A percentile compares a stretch with the other conserved stretches of the same genome.
phyloP scores from a whole-genome alignment of 2,113 vertebrate genomes.

The Xiphias gladius region DNA sequence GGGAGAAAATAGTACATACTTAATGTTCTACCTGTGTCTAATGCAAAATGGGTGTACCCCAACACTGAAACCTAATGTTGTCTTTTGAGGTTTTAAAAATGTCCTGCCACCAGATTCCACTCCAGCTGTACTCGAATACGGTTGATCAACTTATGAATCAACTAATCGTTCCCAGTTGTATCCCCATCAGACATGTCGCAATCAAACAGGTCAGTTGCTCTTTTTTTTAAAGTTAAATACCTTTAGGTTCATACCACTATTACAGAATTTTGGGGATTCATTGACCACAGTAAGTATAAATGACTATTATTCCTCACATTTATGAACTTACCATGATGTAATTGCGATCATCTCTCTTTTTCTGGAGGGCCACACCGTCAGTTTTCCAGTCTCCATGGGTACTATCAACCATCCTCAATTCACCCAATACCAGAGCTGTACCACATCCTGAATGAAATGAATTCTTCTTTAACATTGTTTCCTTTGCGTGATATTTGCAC shows the following conservation, averaged over 20 bases:
- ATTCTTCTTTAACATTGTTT: neutral
- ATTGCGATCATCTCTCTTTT: slow-evolving; percentile 27
- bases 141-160: neutral
- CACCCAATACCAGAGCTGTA: slow-evolving; percentile 2
- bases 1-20: no score
- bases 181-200: neutral
- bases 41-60: no score
- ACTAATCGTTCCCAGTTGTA: neutral
- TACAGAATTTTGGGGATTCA: neutral
- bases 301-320: neutral
- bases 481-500: neutral
- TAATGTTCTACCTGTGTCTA: no score
- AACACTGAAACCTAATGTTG: no score
- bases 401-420: neutral
- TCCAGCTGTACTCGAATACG: neutral
- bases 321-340: slow-evolving; percentile 71
- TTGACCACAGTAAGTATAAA: neutral
- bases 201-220: neutral
- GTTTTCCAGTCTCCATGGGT: slow-evolving; percentile 78
- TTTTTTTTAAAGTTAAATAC: neutral
- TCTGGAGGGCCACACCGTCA: fast-evolving
- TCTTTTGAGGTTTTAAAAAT: no score
- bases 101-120: no score
- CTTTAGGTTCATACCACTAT: neutral
- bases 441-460: slow-evolving; percentile 70